Conservation (phyloP, 2,113 vertebrate genomes). For the Genyomyrus donnyi region DNA sequence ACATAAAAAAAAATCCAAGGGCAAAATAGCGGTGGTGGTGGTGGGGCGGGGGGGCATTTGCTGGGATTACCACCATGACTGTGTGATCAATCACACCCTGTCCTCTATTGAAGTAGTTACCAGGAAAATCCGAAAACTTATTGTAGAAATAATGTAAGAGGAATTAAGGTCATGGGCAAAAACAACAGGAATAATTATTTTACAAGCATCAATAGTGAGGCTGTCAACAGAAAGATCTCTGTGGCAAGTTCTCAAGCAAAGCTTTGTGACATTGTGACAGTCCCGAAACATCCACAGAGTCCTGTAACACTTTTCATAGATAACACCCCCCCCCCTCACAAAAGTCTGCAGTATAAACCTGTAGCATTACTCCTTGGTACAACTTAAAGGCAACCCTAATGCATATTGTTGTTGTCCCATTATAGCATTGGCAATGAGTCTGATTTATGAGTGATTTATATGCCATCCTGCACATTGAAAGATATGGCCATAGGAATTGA, state of each 20-base stretch:
- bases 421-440: neutral
- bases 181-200: neutral
- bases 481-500: neutral
- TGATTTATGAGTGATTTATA: neutral
- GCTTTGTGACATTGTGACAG: neutral
- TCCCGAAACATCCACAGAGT: neutral
- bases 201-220: neutral
- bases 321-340: neutral
- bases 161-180: neutral
- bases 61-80: conserved; percentile 37
- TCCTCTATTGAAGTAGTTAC: neutral
- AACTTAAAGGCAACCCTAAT: neutral
- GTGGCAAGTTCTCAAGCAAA: neutral
- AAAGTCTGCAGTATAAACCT: neutral
- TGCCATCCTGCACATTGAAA: neutral
- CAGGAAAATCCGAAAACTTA: neutral
- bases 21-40: conserved; percentile 43
- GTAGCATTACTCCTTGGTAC: neutral
- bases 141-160: neutral
- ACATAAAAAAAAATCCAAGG: conserved; percentile 29
- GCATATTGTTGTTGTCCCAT: neutral
- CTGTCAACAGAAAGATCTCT: neutral
- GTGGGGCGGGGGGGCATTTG: conserved; percentile 24
- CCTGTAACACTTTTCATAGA: neutral
- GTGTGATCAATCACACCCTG: conserved; percentile 25